Base-by-base conservation (phyloP, 2,113 vertebrate species). In the Larimichthys crocea region DNA sequence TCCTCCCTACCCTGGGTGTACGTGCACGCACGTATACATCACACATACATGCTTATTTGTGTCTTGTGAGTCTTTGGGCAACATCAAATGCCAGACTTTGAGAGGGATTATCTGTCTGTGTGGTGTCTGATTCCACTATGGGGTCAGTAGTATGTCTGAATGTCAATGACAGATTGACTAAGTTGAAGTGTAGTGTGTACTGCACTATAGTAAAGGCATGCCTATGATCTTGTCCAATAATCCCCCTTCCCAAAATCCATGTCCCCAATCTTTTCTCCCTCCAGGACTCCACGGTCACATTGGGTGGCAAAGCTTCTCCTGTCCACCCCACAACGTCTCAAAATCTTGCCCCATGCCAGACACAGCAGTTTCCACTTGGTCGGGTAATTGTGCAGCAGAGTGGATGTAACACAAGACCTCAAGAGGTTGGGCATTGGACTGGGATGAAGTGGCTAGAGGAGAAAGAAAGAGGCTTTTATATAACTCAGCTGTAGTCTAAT, bases 21-120 rank as follows among this genome's bases (percentile, higher is more conserved):
- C 7, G 35, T 40, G 35, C 35, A 40, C 7, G 56, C 73, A 64
- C 16, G 14, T 55, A 82, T 75, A 46, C n/a, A 64, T 46, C 35
- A 63, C 68, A 74, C 53, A 59, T 52, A 40, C 31, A 68, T 80
- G 82, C 69, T 48, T 79, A 72, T 84, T 79, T 57, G 24, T 86
- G 75, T 82, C 53, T 63, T 73, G 19, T 74, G 29, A 62, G 64
- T 44, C 17, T 56, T 20, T 35, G 61, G 44, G 10, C 0, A 19
- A 78, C 86, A 78, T 90, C 56, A 88, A 90, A 85, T 71, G 56
- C 52, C 75, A 87, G 89, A 89, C 67, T 91, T 86, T 75, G 14
- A 35, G 53, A 24, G 82, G 79, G 88, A 91, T 94, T 90, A 92
- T 89, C 75, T 83, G 94, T 93, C 86, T 90, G 90, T 67, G 81